phyloP scores from a whole-genome alignment of 2,888 invertebrate genomes.

The Eurois occulta region DNA sequence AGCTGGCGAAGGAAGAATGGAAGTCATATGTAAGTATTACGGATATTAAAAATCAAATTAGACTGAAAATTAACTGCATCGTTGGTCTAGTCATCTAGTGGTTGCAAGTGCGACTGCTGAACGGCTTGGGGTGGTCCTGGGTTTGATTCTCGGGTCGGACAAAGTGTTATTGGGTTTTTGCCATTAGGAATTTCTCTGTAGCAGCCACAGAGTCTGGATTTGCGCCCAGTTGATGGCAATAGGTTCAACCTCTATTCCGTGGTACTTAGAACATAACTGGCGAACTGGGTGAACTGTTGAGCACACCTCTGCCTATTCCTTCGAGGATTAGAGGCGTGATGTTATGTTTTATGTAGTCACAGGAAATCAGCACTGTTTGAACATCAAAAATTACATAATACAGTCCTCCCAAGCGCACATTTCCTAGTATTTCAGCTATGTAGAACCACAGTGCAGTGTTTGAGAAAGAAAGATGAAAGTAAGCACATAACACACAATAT shows the following conservation, averaged over 20 bases:
- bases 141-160: neutral
- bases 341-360: neutral
- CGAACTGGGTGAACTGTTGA: neutral
- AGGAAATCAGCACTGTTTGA: neutral
- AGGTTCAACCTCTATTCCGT: neutral
- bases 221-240: neutral
- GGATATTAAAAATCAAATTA: neutral
- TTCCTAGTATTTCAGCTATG: neutral
- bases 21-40: slow-evolving; percentile 93
- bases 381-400: neutral
- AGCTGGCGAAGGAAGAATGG: slow-evolving; percentile 94
- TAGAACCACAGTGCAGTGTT: no score
- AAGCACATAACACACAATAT: neutral
- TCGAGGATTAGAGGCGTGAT: neutral
- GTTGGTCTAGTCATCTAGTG: neutral
- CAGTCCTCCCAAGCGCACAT: neutral
- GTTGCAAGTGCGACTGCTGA: neutral
- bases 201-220: neutral
- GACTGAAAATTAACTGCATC: neutral
- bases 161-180: neutral
- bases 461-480: neutral
- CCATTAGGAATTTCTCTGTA: neutral
- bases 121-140: neutral
- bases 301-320: neutral
- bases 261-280: neutral